Percentiles rank a stretch among this genome's conserved stretches.
Conservation (phyloP, 2,888 invertebrate genomes). For the Ophraella communa region DNA sequence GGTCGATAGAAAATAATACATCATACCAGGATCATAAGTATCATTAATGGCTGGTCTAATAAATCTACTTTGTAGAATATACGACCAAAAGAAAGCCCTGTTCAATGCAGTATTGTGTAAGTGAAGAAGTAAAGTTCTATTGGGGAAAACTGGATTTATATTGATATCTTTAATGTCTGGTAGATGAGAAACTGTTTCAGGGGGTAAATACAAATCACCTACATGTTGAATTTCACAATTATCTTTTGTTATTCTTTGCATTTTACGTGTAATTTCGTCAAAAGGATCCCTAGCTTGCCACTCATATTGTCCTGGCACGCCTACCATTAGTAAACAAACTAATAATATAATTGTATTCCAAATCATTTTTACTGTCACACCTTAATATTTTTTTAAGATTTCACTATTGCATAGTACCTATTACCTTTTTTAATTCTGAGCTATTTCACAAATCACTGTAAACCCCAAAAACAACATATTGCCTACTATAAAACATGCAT, state of each 20-base stretch:
- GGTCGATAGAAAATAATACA: slow-evolving; percentile 95
- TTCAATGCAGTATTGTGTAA: slow-evolving; percentile 96
- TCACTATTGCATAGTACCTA: no score
- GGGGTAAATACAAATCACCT: slow-evolving; percentile 82
- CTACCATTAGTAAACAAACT: slow-evolving; percentile 48
- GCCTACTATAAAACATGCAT: background rate
- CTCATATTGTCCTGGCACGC: slow-evolving; percentile 81
- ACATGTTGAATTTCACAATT: slow-evolving; percentile 91
- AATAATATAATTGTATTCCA: slow-evolving; percentile 2
- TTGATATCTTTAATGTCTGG: slow-evolving; percentile 94
- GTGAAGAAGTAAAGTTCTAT: slow-evolving; percentile 90
- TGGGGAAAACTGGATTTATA: slow-evolving; percentile 92
- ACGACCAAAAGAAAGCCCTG: slow-evolving; percentile 95
- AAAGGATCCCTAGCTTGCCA: slow-evolving; percentile 92
- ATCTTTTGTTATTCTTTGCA: slow-evolving; percentile 82
- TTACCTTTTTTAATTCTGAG: background rate
- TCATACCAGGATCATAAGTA: slow-evolving; percentile 96
- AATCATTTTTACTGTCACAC: slow-evolving; percentile 5
- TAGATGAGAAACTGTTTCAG: slow-evolving; percentile 86
- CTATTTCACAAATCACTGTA: background rate
- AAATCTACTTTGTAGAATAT: slow-evolving; percentile 87
- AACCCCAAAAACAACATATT: background rate
- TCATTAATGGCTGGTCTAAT: slow-evolving; percentile 90
- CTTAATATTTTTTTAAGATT: slow-evolving; percentile 1
- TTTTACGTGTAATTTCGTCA: slow-evolving; percentile 83